phyloP scores from a whole-genome alignment of 2,113 vertebrate genomes.

The Astur gentilis region DNA sequence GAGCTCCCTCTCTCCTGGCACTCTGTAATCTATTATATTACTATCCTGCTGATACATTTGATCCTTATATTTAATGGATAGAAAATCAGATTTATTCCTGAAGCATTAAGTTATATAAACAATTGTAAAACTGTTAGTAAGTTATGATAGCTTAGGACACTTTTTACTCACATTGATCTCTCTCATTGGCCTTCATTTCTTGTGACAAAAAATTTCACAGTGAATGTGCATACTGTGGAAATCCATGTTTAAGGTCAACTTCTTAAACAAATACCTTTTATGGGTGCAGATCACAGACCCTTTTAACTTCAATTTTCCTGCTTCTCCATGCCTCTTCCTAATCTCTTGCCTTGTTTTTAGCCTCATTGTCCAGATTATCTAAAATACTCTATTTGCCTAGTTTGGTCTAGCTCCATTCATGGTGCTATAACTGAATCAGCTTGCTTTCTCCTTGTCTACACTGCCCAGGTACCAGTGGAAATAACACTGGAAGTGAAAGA shows the following conservation, averaged over 20 bases:
- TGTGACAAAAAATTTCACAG: background rate
- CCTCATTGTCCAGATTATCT: background rate
- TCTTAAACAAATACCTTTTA: background rate
- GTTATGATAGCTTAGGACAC: background rate
- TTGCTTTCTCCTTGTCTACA: background rate
- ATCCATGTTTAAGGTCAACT: background rate
- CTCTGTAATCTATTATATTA: background rate
- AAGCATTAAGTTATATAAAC: background rate
- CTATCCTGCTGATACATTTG: background rate
- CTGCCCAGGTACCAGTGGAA: background rate
- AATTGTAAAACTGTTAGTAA: background rate
- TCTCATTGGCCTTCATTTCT: background rate
- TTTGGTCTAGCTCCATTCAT: background rate
- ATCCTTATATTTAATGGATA: background rate
- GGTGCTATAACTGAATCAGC: background rate
- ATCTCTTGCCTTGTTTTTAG: background rate
- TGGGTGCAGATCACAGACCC: background rate
- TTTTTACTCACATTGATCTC: background rate
- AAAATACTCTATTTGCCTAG: background rate
- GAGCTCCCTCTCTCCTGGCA: background rate
- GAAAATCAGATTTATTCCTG: background rate
- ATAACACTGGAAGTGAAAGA: background rate
- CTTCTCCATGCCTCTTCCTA: background rate
- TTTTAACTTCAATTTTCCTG: background rate
- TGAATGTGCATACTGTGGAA: background rate